phyloP scores from a whole-genome alignment of 2,888 invertebrate species.

The Drosophila colorata region DNA sequence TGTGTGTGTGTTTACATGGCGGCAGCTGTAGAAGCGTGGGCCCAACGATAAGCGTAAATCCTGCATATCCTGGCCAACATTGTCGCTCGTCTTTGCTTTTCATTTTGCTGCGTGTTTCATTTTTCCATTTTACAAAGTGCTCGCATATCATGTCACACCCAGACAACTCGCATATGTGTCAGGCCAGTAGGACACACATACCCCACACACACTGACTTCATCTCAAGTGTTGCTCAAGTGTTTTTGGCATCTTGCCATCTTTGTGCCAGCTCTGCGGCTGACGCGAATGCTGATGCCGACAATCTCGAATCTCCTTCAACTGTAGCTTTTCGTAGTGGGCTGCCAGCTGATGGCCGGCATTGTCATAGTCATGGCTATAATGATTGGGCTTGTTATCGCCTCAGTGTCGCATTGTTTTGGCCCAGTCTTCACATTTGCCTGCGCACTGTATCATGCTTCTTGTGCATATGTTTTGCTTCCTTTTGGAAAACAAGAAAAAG shows the following conservation, averaged over 20 bases:
- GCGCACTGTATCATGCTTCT: conserved; percentile 1
- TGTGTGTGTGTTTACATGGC: conserved; percentile 13
- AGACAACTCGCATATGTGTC: conserved; percentile 78
- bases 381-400: conserved; percentile 81
- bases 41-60: conserved; percentile 72
- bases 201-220: conserved; percentile 29
- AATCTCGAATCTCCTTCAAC: conserved; percentile 45
- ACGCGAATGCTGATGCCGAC: conserved; percentile 39
- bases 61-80: conserved; percentile 75
- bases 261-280: conserved; percentile 36
- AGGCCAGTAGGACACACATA: conserved; percentile 55
- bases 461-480: conserved; percentile 50
- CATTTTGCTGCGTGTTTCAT: conserved; percentile 64
- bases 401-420: conserved; percentile 70
- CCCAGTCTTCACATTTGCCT: conserved; percentile 30
- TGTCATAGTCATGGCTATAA: conserved; percentile 67
- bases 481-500: conserved; percentile 12
- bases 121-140: conserved; percentile 81
- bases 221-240: conserved; percentile 75
- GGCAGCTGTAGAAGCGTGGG: conserved; percentile 47
- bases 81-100: conserved; percentile 60
- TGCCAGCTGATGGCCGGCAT: conserved; percentile 26
- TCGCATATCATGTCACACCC: conserved; percentile 83
- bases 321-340: conserved; percentile 22
- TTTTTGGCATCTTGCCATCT: conserved; percentile 61